Percentiles rank a stretch among this genome's conserved stretches.
phyloP scores from a whole-genome alignment of 2,888 invertebrate species.

The Abrostola triplasia region DNA sequence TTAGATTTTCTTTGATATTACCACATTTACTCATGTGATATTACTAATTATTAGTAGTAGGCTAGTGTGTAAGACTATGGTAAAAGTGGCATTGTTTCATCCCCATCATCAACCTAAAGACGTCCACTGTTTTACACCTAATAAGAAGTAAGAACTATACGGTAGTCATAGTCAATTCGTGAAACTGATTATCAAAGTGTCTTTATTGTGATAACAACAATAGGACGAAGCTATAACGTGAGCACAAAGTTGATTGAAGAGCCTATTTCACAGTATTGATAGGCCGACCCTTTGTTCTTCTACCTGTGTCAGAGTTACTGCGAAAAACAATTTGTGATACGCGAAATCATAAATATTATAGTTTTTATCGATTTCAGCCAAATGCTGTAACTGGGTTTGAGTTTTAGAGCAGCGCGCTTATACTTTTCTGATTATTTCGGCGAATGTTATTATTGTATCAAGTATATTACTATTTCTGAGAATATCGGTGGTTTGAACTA shows the following conservation, averaged over 20 bases:
- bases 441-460: not conserved
- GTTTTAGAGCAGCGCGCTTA: not conserved
- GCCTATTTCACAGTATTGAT: slow-evolving; percentile 30
- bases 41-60: too few relatives aligned
- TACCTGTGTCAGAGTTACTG: slow-evolving; percentile 15
- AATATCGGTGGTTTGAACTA: too few relatives aligned
- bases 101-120: too few relatives aligned
- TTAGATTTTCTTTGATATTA: too few relatives aligned
- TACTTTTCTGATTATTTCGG: not conserved
- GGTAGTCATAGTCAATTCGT: slow-evolving; percentile 17
- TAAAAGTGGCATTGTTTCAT: too few relatives aligned
- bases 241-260: slow-evolving; percentile 40
- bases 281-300: slow-evolving; percentile 28
- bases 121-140: too few relatives aligned
- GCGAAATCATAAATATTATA: slow-evolving; percentile 12
- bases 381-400: slow-evolving; percentile 1
- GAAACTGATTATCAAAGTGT: slow-evolving; percentile 37
- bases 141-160: too few relatives aligned
- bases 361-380: slow-evolving; percentile 7
- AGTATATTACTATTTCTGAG: not conserved
- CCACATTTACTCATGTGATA: too few relatives aligned
- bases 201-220: slow-evolving; percentile 51
- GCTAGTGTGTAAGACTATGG: too few relatives aligned
- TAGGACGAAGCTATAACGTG: slow-evolving; percentile 24
- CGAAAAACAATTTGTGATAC: slow-evolving; percentile 17